Evolutionary conservation across 2,113 vertebrate genomes (phyloP).

Genomic region (Octodon degus): DNA sequence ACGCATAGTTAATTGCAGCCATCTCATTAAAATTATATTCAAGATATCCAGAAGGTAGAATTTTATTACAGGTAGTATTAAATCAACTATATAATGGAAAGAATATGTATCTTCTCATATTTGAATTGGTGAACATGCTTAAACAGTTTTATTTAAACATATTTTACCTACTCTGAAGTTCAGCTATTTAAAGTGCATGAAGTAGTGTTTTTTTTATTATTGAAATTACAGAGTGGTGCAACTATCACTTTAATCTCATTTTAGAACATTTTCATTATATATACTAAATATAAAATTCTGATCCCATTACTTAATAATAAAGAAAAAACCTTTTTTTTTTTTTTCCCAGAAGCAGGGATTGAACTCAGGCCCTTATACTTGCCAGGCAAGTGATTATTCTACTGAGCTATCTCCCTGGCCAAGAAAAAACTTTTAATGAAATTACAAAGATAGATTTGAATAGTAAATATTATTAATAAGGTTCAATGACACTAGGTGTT

Average conservation of each 20-base stretch:
- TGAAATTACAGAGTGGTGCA: not conserved
- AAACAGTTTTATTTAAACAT: not conserved
- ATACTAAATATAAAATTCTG: not conserved
- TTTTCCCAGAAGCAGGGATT: no score
- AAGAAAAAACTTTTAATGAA: not conserved
- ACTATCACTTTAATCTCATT: not conserved
- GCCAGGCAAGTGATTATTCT: no score
- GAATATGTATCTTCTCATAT: not conserved
- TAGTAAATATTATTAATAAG: not conserved
- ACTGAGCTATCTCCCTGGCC: no score
- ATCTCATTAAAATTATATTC: not conserved
- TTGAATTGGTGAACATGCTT: not conserved
- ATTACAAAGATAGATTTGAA: not conserved
- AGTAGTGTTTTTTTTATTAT: not conserved
- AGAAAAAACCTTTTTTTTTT: not conserved
- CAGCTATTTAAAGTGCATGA: not conserved
- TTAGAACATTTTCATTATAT: not conserved
- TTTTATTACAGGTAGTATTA: not conserved
- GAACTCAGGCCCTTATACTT: no score
- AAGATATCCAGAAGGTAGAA: not conserved
- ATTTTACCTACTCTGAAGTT: not conserved
- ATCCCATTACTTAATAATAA: not conserved
- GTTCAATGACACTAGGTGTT: not conserved
- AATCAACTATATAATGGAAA: not conserved
- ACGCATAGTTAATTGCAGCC: not conserved